Evolutionary conservation across 2,888 invertebrate genomes (phyloP), one percentile per base, ranked within the genome.

Genomic region (Rhamphomyia laevipes): DNA sequence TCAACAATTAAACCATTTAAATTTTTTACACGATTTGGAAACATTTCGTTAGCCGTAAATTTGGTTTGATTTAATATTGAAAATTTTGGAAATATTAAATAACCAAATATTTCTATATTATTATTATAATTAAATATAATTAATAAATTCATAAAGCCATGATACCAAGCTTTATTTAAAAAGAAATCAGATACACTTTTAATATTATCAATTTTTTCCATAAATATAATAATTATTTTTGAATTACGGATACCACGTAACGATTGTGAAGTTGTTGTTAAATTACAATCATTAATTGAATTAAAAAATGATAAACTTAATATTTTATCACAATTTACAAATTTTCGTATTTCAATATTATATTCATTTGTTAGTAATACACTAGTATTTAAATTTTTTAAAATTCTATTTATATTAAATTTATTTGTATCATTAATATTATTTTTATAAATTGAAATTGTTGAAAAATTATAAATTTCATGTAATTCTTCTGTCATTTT

Each of bases 71-170:
- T 50, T 17, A 45, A 27, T 27, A 44, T 13, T 17, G 3, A 23
- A 41, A 50, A 27, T 30, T 41, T 21, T 27, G 50, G 50, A 43
- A 47, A 50, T 31, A 47, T 45, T 3, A 23, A 27, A 35, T 50
- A 50, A 31, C 35, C 47, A 38, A 45, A 50, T n/a, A 50, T 27
- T 16, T 47, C 31, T 12, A 18, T 27, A 11, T 23, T 7, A 31
- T 23, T 41, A 12, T 35, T 13, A 11, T 42, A 17, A 15, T 45
- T 17, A 47, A 31, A 45, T n/a, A 45, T 35, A 9, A 35, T 13
- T 21, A 45, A 21, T 17, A 21, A 31, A 45, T 50, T 50, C 13
- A 50, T 23, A 23, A 50, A 45, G 13, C 45, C 45, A 35, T 41
- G 35, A n/a, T 30, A 9, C 50, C 50, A 50, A 13, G 47, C 47